Conservation (phyloP, 2,797 vertebrate species). For the Dermochelys coriacea region DNA sequence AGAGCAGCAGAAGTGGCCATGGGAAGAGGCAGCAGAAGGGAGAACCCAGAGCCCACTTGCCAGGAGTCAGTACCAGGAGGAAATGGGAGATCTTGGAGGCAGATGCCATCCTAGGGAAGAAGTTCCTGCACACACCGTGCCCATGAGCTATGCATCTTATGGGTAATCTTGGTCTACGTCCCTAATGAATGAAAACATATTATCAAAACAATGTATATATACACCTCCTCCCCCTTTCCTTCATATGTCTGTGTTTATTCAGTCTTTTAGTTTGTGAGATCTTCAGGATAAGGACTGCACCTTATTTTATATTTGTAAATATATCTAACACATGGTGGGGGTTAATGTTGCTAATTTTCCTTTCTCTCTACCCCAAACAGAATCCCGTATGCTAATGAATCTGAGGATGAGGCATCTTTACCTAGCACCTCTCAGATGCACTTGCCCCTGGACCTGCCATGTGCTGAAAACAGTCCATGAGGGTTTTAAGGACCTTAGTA, state of each 20-base stretch:
- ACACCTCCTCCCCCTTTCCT: not conserved
- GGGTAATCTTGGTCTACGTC: not conserved
- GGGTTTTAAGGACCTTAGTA: not conserved
- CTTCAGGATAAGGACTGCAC: not conserved
- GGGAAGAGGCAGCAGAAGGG: not conserved
- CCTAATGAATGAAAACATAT: not conserved
- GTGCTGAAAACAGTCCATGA: slow-evolving; percentile 27
- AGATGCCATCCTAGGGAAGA: not conserved
- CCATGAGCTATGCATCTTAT: not conserved
- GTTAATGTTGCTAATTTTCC: not conserved
- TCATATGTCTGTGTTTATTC: not conserved
- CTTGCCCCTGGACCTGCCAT: not conserved
- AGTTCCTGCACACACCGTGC: not conserved
- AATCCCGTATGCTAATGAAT: not conserved
- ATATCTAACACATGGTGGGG: not conserved
- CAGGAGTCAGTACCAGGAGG: not conserved
- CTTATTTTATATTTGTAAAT: not conserved
- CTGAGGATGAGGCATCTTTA: not conserved
- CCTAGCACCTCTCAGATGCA: slow-evolving; percentile 10
- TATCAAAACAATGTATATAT: not conserved
- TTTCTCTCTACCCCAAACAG: slow-evolving; percentile 39
- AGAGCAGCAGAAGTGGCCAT: not conserved
- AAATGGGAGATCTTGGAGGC: not conserved
- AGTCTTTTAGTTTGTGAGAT: not conserved
- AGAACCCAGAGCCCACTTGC: not conserved